Percentiles rank a stretch among this genome's conserved stretches.
These are phyloP conservation scores for Carettochelys insculpta DNA, from an alignment of 2,113 vertebrate species.

Conservation along the genomic window DNA sequence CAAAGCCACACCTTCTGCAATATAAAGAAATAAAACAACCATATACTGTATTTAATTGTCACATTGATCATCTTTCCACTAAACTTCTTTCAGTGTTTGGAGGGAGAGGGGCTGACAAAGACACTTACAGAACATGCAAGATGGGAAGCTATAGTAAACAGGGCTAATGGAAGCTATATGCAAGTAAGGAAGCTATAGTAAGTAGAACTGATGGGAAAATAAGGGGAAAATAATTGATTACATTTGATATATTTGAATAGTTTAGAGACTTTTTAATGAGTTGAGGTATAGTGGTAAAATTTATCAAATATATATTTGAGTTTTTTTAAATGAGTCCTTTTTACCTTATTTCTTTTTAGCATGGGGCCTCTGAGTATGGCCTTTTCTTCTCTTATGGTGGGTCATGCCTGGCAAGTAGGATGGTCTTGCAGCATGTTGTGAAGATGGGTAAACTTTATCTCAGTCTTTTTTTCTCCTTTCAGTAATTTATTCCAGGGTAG, in stretches of 20 bases:
- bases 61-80: neutral
- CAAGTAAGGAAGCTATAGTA: neutral
- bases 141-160: neutral
- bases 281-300: neutral
- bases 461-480: too few species aligned
- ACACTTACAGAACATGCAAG: neutral
- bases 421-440: neutral
- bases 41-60: neutral
- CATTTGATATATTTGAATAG: neutral
- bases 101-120: neutral
- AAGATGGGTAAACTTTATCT: neutral
- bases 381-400: neutral
- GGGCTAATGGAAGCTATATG: too few species aligned
- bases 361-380: too few species aligned
- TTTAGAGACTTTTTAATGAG: neutral
- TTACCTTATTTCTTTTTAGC: neutral
- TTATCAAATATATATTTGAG: neutral
- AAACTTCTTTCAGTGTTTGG: neutral
- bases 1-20: accelerated
- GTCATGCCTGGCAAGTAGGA: neutral
- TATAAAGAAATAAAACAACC: neutral
- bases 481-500: neutral
- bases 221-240: neutral
- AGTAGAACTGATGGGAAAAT: neutral
- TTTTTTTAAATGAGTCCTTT: neutral